A percentile compares a stretch with the other conserved stretches of the same genome.
Evolutionary conservation across 2,888 invertebrate species (phyloP).

Genomic region (Tryphoninae sp.): DNA sequence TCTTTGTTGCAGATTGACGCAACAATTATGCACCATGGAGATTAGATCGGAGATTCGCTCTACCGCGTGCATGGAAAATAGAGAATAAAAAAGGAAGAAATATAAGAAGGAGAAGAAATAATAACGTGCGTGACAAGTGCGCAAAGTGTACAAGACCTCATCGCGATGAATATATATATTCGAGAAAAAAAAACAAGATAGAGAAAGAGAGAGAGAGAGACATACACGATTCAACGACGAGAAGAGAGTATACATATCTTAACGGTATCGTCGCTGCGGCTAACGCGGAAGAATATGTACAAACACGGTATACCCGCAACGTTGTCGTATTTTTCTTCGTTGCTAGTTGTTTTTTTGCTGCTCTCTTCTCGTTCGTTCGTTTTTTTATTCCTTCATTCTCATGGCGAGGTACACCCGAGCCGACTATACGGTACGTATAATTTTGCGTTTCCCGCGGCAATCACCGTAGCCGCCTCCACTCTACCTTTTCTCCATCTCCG

Average conservation of each 20-base stretch:
- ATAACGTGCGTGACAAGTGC: conserved; percentile 43
- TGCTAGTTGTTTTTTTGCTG: conserved; percentile 19
- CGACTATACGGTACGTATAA: conserved; percentile 53
- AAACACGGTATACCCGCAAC: conserved; percentile 12
- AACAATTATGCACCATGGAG: conserved; percentile 17
- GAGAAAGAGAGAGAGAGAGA: conserved; percentile 13
- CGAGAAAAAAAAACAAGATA: conserved; percentile 1
- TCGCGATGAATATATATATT: conserved; percentile 28
- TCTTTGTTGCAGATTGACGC: conserved; percentile 20
- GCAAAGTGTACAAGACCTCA: conserved; percentile 30
- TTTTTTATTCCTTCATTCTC: conserved; percentile 42
- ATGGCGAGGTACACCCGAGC: conserved; percentile 34
- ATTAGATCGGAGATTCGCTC: conserved; percentile 44
- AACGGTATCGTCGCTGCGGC: conserved; percentile 64
- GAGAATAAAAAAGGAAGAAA: conserved; percentile 17
- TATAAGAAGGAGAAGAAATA: not conserved
- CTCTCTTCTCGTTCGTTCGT: conserved; percentile 6
- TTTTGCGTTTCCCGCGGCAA: conserved; percentile 63
- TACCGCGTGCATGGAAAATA: conserved; percentile 39
- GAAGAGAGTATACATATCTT: conserved; percentile 55
- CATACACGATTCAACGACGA: conserved; percentile 39
- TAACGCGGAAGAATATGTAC: conserved; percentile 61
- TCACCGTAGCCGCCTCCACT: conserved; percentile 59
- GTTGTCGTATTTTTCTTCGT: conserved; percentile 42
- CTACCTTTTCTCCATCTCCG: conserved; percentile 25